A percentile compares a stretch with the other conserved stretches of the same genome.
Evolutionary conservation across 2,888 invertebrate genomes (phyloP).

Genomic region (Hypolimnas misippus): DNA sequence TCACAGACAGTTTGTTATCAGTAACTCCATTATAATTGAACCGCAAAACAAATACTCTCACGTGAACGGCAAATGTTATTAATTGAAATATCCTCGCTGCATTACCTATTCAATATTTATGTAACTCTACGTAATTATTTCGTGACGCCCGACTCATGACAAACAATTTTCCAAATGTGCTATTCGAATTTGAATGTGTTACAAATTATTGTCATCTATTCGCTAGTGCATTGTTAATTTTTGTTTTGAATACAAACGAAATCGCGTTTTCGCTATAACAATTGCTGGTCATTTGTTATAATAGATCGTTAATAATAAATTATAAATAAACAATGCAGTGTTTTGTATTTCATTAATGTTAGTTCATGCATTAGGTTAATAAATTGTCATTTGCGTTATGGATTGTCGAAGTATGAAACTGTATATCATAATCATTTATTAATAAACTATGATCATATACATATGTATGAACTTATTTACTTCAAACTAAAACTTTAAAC

Average conservation of each 20-base stretch:
- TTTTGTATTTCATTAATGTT: slow-evolving; percentile 29
- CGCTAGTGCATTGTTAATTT: slow-evolving; percentile 45
- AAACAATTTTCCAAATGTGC: slow-evolving; percentile 51
- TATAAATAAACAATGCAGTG: slow-evolving; percentile 36
- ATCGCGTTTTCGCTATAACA: slow-evolving; percentile 37
- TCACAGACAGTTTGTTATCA: slow-evolving; percentile 41
- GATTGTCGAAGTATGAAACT: not conserved
- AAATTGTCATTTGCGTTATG: slow-evolving; percentile 29
- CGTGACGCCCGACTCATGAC: slow-evolving; percentile 47
- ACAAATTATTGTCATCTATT: slow-evolving; percentile 48
- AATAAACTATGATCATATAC: not conserved
- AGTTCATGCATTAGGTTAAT: slow-evolving; percentile 33
- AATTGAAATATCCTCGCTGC: slow-evolving; percentile 53
- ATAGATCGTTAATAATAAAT: slow-evolving; percentile 44
- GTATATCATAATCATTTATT: not conserved
- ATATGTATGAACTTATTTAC: not conserved
- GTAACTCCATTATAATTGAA: slow-evolving; percentile 41
- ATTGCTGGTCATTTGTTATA: slow-evolving; percentile 42
- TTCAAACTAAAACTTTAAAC: no score
- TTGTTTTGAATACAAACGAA: slow-evolving; percentile 42
- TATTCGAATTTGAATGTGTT: slow-evolving; percentile 44
- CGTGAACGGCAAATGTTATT: slow-evolving; percentile 52
- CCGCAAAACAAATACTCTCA: slow-evolving; percentile 48
- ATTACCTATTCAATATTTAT: slow-evolving; percentile 52
- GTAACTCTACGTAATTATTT: slow-evolving; percentile 54